Percentiles rank a stretch among this genome's conserved stretches.
Evolutionary conservation across 2,113 vertebrate genomes (phyloP).

Genomic region (Xiphophorus hellerii): DNA sequence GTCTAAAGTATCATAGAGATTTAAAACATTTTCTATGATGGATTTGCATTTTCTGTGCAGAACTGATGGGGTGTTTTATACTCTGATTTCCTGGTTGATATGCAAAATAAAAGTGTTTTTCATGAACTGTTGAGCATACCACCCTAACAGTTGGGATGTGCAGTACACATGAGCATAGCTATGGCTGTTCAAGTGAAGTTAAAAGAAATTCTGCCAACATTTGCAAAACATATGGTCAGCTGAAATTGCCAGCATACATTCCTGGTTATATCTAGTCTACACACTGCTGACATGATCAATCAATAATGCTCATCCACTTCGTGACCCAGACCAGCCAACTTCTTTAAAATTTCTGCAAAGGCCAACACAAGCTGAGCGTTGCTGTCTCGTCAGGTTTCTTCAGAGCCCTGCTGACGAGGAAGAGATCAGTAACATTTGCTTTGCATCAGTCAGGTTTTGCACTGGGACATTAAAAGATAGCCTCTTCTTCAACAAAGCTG

Average conservation of each 20-base stretch:
- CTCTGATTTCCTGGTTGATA: slow-evolving; percentile 5
- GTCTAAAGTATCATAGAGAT: slow-evolving; percentile 44
- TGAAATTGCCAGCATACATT: neutral
- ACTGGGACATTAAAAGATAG: slow-evolving; percentile 9
- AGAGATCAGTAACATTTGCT: slow-evolving; percentile 10
- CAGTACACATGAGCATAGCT: neutral
- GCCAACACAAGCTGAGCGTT: slow-evolving; percentile 1
- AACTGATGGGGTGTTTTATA: neutral
- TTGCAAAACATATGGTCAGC: neutral
- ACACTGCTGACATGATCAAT: slow-evolving; percentile 9
- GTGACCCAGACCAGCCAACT: neutral
- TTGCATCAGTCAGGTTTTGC: slow-evolving; percentile 9
- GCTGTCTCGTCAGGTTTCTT: slow-evolving; percentile 15
- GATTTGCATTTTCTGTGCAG: slow-evolving; percentile 41
- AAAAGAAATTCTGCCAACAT: neutral
- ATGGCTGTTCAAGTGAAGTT: neutral
- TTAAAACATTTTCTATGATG: slow-evolving; percentile 62
- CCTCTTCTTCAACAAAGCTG: neutral
- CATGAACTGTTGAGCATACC: fast-evolving
- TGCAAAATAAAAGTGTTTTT: slow-evolving; percentile 2
- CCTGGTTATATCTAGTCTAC: neutral
- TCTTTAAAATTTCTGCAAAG: slow-evolving; percentile 16
- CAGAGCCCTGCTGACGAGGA: slow-evolving; percentile 11
- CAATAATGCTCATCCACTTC: neutral
- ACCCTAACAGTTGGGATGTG: neutral